These are phyloP conservation scores for Vidua chalybeata DNA, from an alignment of 2,113 vertebrate genomes.

Conservation along the genomic window DNA sequence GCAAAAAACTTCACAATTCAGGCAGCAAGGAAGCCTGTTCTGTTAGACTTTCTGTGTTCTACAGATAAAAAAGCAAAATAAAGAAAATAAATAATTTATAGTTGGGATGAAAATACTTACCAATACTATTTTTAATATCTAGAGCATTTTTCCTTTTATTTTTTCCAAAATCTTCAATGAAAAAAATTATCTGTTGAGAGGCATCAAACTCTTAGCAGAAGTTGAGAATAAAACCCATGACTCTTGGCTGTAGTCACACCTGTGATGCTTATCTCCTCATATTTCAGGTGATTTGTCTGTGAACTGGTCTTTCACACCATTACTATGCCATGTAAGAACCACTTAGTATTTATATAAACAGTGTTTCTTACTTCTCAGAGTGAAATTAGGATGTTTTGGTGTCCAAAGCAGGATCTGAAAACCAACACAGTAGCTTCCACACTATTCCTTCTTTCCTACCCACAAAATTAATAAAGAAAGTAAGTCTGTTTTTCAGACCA, in stretches of 20 bases:
- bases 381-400: neutral
- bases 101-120: neutral
- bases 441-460: neutral
- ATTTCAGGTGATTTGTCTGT: neutral
- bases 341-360: neutral
- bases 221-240: neutral
- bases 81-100: neutral
- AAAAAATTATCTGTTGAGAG: neutral
- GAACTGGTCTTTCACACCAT: neutral
- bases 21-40: neutral
- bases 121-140: neutral
- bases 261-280: neutral
- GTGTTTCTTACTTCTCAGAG: neutral
- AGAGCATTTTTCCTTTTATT: neutral
- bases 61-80: neutral
- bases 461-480: neutral
- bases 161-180: neutral
- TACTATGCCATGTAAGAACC: neutral
- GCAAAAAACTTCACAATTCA: neutral
- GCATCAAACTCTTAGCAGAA: neutral
- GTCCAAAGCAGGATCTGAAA: neutral
- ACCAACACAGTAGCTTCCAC: neutral
- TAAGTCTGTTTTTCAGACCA: neutral
- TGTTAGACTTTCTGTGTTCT: neutral
- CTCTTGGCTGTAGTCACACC: neutral